Conservation (phyloP, 1,140 invertebrate species). For the Calliphora vicina region DNA sequence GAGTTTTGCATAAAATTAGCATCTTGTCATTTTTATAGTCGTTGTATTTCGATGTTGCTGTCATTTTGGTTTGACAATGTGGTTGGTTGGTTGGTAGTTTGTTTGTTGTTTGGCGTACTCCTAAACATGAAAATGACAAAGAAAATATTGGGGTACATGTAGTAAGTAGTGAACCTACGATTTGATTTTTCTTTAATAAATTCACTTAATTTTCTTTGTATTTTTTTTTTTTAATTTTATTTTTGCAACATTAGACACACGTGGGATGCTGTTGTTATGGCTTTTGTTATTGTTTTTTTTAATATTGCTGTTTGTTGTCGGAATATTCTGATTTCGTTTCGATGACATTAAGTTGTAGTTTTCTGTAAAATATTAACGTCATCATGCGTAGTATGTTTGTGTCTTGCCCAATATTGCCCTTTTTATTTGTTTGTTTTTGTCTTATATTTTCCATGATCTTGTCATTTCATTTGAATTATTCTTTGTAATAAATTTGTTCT, state of each 20-base stretch:
- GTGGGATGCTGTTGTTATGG: conserved; percentile 16
- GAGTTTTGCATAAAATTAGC: neutral
- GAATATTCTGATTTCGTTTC: neutral
- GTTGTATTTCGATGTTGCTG: neutral
- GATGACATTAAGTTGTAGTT: conserved; percentile 26
- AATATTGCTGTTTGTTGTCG: no score
- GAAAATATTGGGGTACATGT: neutral
- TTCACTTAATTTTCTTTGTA: neutral
- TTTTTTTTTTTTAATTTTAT: no score
- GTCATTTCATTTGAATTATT: conserved; percentile 13
- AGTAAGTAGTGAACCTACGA: neutral
- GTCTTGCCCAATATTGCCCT: conserved; percentile 11
- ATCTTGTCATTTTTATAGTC: conserved; percentile 14
- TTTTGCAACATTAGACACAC: conserved; percentile 19
- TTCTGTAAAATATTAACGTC: conserved; percentile 27
- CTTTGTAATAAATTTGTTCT: neutral
- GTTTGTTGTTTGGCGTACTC: neutral
- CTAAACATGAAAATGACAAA: neutral
- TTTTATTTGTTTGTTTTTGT: conserved; percentile 2
- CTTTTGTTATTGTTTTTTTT: no score
- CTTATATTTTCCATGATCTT: conserved; percentile 5
- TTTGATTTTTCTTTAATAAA: conserved; percentile 22
- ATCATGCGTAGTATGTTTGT: neutral
- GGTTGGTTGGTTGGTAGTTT: neutral
- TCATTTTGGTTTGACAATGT: neutral